Base-by-base conservation (phyloP, 2,888 invertebrate genomes). In the Melanophora roralis region DNA sequence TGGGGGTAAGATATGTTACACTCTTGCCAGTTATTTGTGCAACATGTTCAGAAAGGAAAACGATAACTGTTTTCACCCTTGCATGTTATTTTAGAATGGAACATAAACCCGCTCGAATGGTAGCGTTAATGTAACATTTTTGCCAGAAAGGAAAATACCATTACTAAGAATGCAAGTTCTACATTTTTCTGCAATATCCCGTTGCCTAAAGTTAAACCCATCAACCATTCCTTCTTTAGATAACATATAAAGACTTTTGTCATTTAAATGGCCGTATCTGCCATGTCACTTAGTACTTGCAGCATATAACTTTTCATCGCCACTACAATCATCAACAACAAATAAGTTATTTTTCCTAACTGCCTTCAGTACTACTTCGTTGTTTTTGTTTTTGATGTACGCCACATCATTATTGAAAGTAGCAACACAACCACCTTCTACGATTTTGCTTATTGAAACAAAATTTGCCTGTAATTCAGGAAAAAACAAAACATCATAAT, bases 401-500 rank as follows among this genome's bases (percentile, higher is more conserved):
- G 71, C 71, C n/a, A n/a, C 65, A 40, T 43, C 21, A 9, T 32
- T 64, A 11, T 55, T 55, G 34, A 64, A 72, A 21, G 9, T 64
- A 16, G 47, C 49, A 12, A 43, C 6, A 36, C 36, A 68, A 23
- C 32, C 53, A 40, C 38, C 14, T 9, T 67, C 45, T 21, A 73
- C 67, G n/a, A 32, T 64, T 32, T 59, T 49, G 34, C 59, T 57
- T 9, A 76, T 59, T 23, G 67, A 75, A 9, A 80, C 45, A 49
- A 79, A 79, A 49, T 65, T 71, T 14, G 53, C 59, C 12, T 75
- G 65, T 27, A 79, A 40, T 11, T 71, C 75, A 0, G 79, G 60
- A 9, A 53, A 69, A 74, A 38, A 79, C 40, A 75, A 53, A 43
- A 67, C 21, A 32, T 64, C 49, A 27, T 27, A 27, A n/a, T 11